Percentiles rank a stretch among this genome's conserved stretches.
Conservation (phyloP, 1,140 invertebrate genomes). For the Pissodes strobi region DNA sequence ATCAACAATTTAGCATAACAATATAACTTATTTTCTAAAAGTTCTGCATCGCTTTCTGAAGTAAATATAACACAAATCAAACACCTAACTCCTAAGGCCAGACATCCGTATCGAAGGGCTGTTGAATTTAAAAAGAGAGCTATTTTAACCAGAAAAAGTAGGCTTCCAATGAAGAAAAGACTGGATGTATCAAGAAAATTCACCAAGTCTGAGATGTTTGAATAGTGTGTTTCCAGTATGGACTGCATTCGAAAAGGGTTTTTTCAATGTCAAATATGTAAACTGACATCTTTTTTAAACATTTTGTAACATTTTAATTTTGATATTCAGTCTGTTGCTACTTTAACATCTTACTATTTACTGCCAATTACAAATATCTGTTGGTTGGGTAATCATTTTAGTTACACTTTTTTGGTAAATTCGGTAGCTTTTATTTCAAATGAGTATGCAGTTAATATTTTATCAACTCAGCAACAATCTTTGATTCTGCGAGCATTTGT, state of each 20-base stretch:
- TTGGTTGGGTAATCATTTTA: no score
- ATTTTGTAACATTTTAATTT: no score
- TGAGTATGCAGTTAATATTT: no score
- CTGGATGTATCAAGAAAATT: background rate
- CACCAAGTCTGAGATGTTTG: slow-evolving; percentile 2
- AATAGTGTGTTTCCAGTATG: slow-evolving; percentile 12
- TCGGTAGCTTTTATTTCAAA: no score
- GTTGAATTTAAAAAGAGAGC: background rate
- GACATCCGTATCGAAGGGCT: background rate
- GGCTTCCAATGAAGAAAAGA: background rate
- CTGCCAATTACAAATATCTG: no score
- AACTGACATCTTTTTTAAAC: no score
- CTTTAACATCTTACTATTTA: no score
- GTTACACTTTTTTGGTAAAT: no score
- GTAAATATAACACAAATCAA: background rate
- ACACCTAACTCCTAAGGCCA: background rate
- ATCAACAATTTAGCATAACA: background rate
- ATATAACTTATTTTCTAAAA: background rate
- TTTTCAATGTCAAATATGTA: slow-evolving; percentile 22
- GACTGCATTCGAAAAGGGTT: slow-evolving; percentile 18
- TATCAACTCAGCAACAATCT: no score
- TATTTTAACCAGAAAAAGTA: background rate
- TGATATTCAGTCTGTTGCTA: no score
- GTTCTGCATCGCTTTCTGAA: background rate
- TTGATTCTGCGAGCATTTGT: no score